Evolutionary conservation across 1,140 invertebrate genomes (phyloP).

Genomic region (Aphaenogaster rudis): DNA sequence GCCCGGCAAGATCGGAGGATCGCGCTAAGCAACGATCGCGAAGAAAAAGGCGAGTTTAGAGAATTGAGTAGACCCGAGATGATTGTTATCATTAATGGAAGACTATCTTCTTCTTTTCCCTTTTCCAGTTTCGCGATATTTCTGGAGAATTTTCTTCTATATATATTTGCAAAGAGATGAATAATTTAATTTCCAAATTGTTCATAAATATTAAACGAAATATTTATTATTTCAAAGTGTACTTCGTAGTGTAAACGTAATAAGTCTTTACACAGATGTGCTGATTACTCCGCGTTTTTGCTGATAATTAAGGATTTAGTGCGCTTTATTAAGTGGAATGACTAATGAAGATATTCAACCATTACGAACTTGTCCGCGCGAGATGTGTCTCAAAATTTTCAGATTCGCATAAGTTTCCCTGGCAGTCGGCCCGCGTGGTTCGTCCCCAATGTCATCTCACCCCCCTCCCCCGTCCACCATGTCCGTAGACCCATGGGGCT

Average conservation of each 20-base stretch:
- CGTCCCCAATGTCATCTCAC: slow-evolving; percentile 21
- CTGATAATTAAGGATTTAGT: background rate
- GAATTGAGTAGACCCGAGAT: slow-evolving; percentile 67
- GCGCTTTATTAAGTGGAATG: background rate
- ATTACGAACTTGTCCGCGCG: background rate
- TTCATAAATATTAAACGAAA: background rate
- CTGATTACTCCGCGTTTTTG: background rate
- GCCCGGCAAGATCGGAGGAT: slow-evolving; percentile 10
- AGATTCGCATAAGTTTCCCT: slow-evolving; percentile 57
- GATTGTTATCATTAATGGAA: slow-evolving; percentile 61
- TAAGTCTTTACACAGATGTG: background rate
- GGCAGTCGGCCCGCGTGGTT: slow-evolving; percentile 30
- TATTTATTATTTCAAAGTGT: background rate
- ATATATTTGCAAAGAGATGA: background rate
- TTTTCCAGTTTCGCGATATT: background rate
- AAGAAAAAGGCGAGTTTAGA: slow-evolving; percentile 60
- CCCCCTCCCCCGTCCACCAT: background rate
- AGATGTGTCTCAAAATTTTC: slow-evolving; percentile 26
- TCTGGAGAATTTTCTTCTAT: background rate
- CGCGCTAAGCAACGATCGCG: slow-evolving; percentile 50
- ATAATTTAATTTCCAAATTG: background rate
- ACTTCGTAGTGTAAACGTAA: background rate
- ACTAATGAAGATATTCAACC: background rate
- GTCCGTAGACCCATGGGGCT: slow-evolving; percentile 37
- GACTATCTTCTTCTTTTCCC: no score